These are phyloP conservation scores for Cydia splendana DNA, from an alignment of 1,140 invertebrate genomes.

Conservation along the genomic window DNA sequence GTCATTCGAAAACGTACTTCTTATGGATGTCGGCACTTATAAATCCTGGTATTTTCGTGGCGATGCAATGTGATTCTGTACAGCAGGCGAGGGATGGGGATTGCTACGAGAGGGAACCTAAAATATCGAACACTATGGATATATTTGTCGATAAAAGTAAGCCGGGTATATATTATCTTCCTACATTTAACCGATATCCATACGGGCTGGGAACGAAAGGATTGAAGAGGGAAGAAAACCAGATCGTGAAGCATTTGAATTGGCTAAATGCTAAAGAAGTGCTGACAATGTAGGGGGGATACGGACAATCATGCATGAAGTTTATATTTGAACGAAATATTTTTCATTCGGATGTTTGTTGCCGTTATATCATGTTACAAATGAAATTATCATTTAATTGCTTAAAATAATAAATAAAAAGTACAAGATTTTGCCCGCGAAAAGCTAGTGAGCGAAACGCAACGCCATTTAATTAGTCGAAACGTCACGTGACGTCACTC, in stretches of 20 bases:
- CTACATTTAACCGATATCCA: constrained; percentile 45
- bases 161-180: constrained; percentile 60
- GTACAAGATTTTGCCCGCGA: too few relatives aligned
- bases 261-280: constrained; percentile 4
- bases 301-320: too few relatives aligned
- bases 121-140: constrained; percentile 57
- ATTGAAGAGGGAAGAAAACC: not conserved
- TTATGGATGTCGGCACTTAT: constrained; percentile 56
- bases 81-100: constrained; percentile 58
- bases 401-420: too few relatives aligned
- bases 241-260: not conserved
- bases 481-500: too few relatives aligned
- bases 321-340: too few relatives aligned
- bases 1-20: constrained; percentile 53
- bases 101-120: constrained; percentile 55
- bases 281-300: not conserved
- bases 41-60: constrained; percentile 57
- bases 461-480: too few relatives aligned
- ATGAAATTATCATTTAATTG: too few relatives aligned
- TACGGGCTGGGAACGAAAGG: constrained; percentile 1
- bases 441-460: too few relatives aligned
- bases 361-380: too few relatives aligned
- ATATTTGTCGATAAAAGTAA: constrained; percentile 51
- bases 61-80: constrained; percentile 60
- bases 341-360: too few relatives aligned